Evolutionary conservation across 2,888 invertebrate species (phyloP).

Genomic region (Beris morrisii): DNA sequence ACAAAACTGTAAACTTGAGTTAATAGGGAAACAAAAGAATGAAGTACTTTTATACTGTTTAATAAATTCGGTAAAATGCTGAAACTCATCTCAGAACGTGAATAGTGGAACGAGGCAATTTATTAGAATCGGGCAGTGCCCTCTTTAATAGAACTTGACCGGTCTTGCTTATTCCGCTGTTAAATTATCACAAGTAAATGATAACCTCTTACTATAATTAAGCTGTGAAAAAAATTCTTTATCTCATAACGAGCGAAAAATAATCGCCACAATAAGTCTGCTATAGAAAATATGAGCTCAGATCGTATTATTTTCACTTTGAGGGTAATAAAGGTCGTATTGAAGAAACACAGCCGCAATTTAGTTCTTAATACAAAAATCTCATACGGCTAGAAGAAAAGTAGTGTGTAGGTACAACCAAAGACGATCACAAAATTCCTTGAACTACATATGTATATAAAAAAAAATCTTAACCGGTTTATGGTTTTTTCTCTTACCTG

Average conservation of each 20-base stretch:
- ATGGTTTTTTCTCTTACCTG: constrained; percentile 8
- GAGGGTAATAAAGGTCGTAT: background rate
- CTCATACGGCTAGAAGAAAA: too few species aligned
- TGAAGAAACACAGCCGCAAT: background rate
- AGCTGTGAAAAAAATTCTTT: background rate
- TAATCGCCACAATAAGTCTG: too few species aligned
- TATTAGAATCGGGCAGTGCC: background rate
- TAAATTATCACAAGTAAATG: background rate
- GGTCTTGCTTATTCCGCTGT: background rate
- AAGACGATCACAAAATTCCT: too few species aligned
- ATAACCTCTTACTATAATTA: background rate
- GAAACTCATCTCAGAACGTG: too few species aligned
- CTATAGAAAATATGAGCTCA: background rate
- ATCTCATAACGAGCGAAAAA: too few species aligned
- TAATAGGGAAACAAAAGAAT: too few species aligned
- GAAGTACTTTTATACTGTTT: too few species aligned
- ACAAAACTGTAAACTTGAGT: too few species aligned
- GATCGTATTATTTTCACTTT: background rate
- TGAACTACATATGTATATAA: background rate
- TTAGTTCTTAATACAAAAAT: too few species aligned
- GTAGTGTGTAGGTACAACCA: too few species aligned
- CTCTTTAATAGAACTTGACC: background rate
- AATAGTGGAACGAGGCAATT: too few species aligned
- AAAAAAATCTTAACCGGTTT: background rate
- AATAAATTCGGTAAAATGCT: too few species aligned